Evolutionary conservation across 2,797 vertebrate genomes (phyloP).

Genomic region (Hemibagrus guttatus): DNA sequence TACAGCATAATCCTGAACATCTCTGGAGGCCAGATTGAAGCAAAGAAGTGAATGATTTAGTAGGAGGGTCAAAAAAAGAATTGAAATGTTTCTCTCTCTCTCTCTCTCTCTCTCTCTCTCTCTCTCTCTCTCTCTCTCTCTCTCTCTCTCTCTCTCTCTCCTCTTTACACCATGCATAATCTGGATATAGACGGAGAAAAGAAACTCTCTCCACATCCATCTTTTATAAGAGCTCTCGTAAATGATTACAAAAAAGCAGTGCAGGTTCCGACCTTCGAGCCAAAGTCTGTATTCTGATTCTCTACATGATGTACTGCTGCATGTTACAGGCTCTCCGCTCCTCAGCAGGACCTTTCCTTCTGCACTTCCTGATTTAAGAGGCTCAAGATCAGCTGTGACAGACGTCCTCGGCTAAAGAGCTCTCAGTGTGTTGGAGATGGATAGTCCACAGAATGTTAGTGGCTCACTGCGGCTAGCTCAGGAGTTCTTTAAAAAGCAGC

Average conservation of each 20-base stretch:
- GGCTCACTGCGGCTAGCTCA: background rate
- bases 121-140: background rate
- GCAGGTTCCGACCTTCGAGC: background rate
- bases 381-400: background rate
- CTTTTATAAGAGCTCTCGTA: background rate
- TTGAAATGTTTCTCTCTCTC: background rate
- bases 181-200: background rate
- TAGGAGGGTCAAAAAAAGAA: background rate
- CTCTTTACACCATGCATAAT: background rate
- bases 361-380: slow-evolving; percentile 18
- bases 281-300: background rate
- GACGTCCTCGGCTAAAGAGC: background rate
- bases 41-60: background rate
- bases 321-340: background rate
- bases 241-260: background rate
- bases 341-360: slow-evolving; percentile 9
- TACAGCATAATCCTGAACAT: background rate
- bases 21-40: background rate
- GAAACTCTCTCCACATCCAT: background rate
- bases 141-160: too few species aligned
- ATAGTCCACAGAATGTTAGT: background rate
- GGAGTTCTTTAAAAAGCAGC: background rate
- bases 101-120: background rate
- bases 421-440: background rate
- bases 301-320: background rate